phyloP scores from a whole-genome alignment of 1,140 invertebrate species.

The Scylla paramamosain region DNA sequence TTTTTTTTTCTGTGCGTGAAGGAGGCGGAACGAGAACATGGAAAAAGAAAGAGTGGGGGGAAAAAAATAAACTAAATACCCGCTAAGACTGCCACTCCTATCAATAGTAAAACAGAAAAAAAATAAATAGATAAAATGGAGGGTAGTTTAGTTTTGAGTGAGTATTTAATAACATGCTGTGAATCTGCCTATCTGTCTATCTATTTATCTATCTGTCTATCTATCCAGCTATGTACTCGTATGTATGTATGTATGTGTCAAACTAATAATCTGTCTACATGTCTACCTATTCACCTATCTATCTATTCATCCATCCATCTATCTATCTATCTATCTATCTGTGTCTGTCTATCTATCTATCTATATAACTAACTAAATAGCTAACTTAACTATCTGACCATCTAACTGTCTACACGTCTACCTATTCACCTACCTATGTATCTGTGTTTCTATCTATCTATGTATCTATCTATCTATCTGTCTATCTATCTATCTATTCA shows the following conservation, averaged over 20 bases:
- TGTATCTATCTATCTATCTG: neutral
- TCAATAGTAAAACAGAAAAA: no score
- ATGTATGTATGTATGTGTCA: constrained; percentile 54
- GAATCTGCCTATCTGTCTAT: no score
- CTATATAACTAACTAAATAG: no score
- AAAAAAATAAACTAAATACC: no score
- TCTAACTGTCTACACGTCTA: neutral
- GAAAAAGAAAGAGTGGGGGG: no score
- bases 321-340: neutral
- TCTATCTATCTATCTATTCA: neutral
- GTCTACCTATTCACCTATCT: constrained; percentile 30
- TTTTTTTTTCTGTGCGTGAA: no score
- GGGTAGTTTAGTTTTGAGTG: no score
- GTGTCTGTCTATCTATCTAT: neutral
- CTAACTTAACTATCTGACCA: neutral
- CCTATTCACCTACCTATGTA: neutral
- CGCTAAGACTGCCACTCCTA: no score
- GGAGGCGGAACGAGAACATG: no score
- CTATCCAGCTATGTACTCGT: neutral
- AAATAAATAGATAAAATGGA: no score
- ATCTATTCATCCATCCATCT: neutral
- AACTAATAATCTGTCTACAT: constrained; percentile 41
- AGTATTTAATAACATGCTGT: no score
- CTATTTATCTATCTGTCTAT: no score
- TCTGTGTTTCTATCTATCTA: neutral